Evolutionary conservation across 2,888 invertebrate species (phyloP).

Genomic region (Troglohyphantes excavatus): DNA sequence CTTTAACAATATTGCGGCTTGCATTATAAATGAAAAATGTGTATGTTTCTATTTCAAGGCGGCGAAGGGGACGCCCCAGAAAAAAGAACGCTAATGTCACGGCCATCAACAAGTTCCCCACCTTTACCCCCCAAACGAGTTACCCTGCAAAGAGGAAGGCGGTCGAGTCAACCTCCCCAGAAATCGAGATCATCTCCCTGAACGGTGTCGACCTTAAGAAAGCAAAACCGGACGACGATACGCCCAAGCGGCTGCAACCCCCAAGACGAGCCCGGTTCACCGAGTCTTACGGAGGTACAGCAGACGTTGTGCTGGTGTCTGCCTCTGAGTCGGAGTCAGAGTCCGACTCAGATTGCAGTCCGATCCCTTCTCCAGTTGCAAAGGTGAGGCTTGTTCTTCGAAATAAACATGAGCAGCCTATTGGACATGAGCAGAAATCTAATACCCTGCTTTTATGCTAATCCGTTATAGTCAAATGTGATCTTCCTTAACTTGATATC

Average conservation of each 20-base stretch:
- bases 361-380: slow-evolving; percentile 47
- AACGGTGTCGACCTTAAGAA: slow-evolving; percentile 63
- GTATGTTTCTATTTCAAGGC: slow-evolving; percentile 26
- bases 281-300: slow-evolving; percentile 63
- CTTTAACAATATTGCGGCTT: neutral
- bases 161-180: slow-evolving; percentile 32
- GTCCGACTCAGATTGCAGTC: slow-evolving; percentile 60
- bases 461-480: too few relatives aligned
- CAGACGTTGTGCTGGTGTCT: slow-evolving; percentile 60
- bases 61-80: slow-evolving; percentile 55
- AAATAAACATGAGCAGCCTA: too few relatives aligned
- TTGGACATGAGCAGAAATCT: too few relatives aligned
- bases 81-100: slow-evolving; percentile 38
- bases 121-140: neutral
- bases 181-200: slow-evolving; percentile 38
- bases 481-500: too few relatives aligned
- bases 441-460: too few relatives aligned
- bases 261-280: slow-evolving; percentile 68
- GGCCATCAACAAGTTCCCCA: slow-evolving; percentile 7
- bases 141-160: slow-evolving; percentile 17
- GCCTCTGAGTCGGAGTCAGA: slow-evolving; percentile 57
- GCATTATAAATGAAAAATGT: too few relatives aligned
- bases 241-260: slow-evolving; percentile 49
- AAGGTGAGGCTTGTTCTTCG: slow-evolving; percentile 4
- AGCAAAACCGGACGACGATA: slow-evolving; percentile 23